Conservation (phyloP, 2,113 vertebrate genomes). For the Chaetura pelagica region DNA sequence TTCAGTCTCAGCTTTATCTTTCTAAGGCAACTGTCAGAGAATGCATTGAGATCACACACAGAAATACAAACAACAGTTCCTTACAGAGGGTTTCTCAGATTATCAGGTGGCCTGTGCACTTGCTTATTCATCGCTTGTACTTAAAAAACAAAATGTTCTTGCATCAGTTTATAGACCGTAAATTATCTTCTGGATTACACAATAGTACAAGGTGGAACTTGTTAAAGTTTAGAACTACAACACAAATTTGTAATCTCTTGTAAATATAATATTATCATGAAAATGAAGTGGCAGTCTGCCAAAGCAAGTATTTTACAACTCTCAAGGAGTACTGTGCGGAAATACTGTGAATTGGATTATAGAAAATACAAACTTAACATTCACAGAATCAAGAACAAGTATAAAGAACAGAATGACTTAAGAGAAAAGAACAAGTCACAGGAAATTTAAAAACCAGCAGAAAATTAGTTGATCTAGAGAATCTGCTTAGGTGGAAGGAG, state of each 20-base stretch:
- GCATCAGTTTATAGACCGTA: not conserved
- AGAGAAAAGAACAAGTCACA: not conserved
- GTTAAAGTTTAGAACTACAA: not conserved
- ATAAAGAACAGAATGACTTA: not conserved
- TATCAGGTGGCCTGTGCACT: not conserved
- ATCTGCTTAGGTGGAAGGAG: not conserved
- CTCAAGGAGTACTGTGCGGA: not conserved
- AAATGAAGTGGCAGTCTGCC: not conserved
- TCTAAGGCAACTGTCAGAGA: constrained; percentile 1
- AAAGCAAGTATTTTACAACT: not conserved
- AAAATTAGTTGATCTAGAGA: not conserved
- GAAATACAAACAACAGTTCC: not conserved
- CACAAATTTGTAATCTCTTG: not conserved
- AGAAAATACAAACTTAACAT: not conserved
- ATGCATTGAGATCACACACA: not conserved
- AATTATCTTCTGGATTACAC: not conserved
- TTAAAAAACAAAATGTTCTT: not conserved
- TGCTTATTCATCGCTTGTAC: not conserved
- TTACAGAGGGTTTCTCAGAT: not conserved
- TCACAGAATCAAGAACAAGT: not conserved
- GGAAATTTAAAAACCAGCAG: not conserved
- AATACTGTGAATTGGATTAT: not conserved
- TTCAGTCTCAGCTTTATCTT: constrained; percentile 31
- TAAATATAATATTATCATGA: not conserved
- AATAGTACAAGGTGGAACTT: not conserved